phyloP scores from a whole-genome alignment of 2,797 vertebrate species.

The Varecia variegata region DNA sequence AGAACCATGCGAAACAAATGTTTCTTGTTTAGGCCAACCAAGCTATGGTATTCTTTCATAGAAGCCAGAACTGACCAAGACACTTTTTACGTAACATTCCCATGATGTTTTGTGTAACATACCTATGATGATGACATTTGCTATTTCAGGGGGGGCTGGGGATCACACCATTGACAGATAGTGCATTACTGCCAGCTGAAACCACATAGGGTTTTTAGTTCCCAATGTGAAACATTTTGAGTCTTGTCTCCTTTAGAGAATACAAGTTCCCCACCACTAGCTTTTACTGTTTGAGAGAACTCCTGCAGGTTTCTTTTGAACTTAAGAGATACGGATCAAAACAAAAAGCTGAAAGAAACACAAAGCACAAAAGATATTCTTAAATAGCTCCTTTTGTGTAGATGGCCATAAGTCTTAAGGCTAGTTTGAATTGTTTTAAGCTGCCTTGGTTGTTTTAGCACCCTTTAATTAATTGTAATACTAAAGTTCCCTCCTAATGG shows the following conservation, averaged over 20 bases:
- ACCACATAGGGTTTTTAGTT: not conserved
- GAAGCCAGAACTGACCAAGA: not conserved
- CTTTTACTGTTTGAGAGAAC: not conserved
- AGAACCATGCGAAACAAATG: not conserved
- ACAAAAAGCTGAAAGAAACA: not conserved
- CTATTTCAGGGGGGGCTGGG: not conserved
- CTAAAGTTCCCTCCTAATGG: not conserved
- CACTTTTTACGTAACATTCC: not conserved
- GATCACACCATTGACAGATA: not conserved
- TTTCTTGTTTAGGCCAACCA: not conserved
- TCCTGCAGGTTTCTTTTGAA: not conserved
- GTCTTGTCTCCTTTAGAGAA: not conserved
- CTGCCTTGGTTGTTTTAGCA: not conserved
- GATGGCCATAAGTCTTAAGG: not conserved
- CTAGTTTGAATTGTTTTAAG: not conserved
- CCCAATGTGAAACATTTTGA: not conserved
- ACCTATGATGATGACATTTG: not conserved
- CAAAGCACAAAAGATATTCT: not conserved
- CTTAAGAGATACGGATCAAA: not conserved
- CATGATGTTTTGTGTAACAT: no score
- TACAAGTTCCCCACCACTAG: not conserved
- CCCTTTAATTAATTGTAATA: not conserved
- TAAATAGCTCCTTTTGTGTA: not conserved
- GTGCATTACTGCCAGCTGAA: not conserved
- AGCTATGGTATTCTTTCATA: not conserved